Conservation (phyloP, 2,113 vertebrate species). For the Carlito syrichta region DNA sequence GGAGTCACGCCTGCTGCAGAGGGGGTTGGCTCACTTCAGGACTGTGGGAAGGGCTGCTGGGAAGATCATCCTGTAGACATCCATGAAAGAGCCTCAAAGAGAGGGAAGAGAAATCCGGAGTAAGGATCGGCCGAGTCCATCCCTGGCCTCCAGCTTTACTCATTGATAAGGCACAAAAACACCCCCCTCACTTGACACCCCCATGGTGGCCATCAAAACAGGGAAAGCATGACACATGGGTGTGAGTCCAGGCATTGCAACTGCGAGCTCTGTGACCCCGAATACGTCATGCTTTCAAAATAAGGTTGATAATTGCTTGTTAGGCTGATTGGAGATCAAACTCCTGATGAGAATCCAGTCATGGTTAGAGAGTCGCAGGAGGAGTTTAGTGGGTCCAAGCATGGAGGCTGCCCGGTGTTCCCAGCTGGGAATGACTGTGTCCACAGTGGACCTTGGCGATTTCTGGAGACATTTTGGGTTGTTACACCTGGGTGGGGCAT, state of each 20-base stretch:
- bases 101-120: not conserved
- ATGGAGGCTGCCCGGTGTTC: not conserved
- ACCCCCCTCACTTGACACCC: not conserved
- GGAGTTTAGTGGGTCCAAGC: not conserved
- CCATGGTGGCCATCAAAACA: not conserved
- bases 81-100: not conserved
- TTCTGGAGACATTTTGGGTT: not conserved
- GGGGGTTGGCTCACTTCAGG: not conserved
- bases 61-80: not conserved
- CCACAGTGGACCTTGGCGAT: not conserved
- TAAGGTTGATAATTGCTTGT: not conserved
- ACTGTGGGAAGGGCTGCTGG: not conserved
- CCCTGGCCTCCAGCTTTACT: not conserved
- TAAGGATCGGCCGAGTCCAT: not conserved
- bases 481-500: not conserved
- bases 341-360: not conserved
- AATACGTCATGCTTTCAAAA: not conserved
- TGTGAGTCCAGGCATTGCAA: not conserved
- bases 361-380: not conserved
- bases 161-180: not conserved
- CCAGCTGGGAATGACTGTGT: not conserved
- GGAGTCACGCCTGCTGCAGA: not conserved
- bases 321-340: not conserved
- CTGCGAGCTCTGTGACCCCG: not conserved
- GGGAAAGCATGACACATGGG: not conserved